Base-by-base conservation (phyloP, 2,113 vertebrate genomes). In the Symphodus melops region DNA sequence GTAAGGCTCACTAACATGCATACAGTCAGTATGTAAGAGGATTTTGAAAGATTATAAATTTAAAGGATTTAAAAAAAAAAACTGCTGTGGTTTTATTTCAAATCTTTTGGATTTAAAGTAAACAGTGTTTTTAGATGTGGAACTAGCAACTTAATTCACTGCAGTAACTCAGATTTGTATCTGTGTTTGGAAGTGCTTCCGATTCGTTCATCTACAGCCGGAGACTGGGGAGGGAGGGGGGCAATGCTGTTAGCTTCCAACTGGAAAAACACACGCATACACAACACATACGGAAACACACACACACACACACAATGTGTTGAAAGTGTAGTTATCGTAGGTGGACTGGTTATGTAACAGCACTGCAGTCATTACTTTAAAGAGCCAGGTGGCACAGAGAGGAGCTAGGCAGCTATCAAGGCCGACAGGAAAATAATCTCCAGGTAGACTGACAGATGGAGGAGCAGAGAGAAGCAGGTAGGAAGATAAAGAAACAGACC, bases 381-480 rank as follows among this genome's bases (percentile, higher is more conserved):
- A 86, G 44, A 77, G 81, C 75, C 85, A 89, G 84, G 87, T 89
- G 83, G 82, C 62, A 53, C 42, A 49, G 53, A 84, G 65, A 86
- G 75, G 56, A 87, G 73, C 71, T 53, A 48, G 75, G 82, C 63
- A 85, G 83, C 70, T 77, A 79, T 86, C 73, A 63, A 81, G 49
- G 55, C 75, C 70, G 84, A 88, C 53, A 77, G 83, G 79, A 70
- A 88, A 59, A 68, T 4, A n/a, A 53, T 80, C 76, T 79, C 75
- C 49, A 70, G 74, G 66, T 85, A 77, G 72, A 85, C 82, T 70
- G 89, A 78, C 86, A 86, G 90, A 88, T 77, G 84, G 87, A 88
- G 79, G 52, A 54, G 61, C 64, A 59, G 65, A 76, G 64, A 55
- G 63, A 66, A 25, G 72, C 68, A 74, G 69, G 79, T 68, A 75